These are phyloP conservation scores for Gymnothorax reevesii DNA, from an alignment of 2,797 vertebrate species.

Conservation along the genomic window DNA sequence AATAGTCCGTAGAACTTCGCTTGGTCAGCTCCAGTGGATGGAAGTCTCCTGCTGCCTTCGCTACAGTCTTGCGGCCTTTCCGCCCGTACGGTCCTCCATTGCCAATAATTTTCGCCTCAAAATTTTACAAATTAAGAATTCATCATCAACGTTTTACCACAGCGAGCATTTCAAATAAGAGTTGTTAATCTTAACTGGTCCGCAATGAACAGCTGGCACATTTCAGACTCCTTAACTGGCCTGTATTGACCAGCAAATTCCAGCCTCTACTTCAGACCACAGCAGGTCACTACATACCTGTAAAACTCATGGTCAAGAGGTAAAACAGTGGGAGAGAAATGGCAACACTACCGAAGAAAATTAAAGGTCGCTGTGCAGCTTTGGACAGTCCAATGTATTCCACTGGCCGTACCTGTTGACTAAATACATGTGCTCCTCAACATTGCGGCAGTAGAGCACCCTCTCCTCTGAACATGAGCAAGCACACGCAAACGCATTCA, in stretches of 20 bases:
- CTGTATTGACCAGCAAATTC: no score
- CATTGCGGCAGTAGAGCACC: not conserved
- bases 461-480: not conserved
- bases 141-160: not conserved
- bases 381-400: not conserved
- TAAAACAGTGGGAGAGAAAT: not conserved
- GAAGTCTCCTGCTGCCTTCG: conserved; percentile 2
- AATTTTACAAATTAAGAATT: not conserved
- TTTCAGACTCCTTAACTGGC: no score
- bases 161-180: not conserved
- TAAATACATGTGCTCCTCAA: not conserved
- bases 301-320: not conserved
- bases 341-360: no score
- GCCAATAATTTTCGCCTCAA: not conserved
- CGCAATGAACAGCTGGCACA: no score
- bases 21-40: not conserved
- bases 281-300: not conserved
- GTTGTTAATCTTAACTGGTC: conserved; percentile 4
- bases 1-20: not conserved
- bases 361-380: no score
- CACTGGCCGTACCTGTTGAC: not conserved
- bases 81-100: not conserved
- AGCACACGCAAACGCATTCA: not conserved
- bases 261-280: no score
- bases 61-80: not conserved